Conservation (phyloP, 2,113 vertebrate species). For the Zosterops pallidus region DNA sequence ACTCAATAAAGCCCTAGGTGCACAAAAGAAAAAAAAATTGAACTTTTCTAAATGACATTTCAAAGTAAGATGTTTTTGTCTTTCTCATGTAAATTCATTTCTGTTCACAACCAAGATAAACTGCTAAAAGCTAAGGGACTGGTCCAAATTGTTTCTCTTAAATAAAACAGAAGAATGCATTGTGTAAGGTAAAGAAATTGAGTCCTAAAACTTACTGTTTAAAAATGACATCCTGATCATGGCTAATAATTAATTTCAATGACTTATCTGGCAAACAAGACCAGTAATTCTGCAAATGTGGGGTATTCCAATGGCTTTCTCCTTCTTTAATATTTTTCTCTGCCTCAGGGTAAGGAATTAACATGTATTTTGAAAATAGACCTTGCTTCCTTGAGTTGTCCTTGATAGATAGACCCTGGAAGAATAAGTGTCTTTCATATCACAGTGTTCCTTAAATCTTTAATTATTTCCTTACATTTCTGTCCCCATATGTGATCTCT, state of each 20-base stretch:
- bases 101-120: not conserved
- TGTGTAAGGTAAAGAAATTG: not conserved
- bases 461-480: slow-evolving; percentile 54
- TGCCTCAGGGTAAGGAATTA: slow-evolving; percentile 19
- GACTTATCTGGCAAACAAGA: not conserved
- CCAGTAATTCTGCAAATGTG: not conserved
- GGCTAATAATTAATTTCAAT: not conserved
- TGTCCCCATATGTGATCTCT: slow-evolving; percentile 1
- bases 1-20: not conserved
- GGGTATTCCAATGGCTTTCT: not conserved
- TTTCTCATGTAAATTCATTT: not conserved
- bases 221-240: not conserved
- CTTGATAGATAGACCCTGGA: slow-evolving; percentile 55
- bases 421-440: slow-evolving; percentile 42
- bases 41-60: not conserved
- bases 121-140: not conserved
- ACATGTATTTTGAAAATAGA: slow-evolving; percentile 54
- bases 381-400: slow-evolving; percentile 47
- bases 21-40: not conserved
- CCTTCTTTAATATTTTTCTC: not conserved
- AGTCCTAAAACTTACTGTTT: not conserved
- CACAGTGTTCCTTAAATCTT: slow-evolving; percentile 38
- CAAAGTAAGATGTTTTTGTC: not conserved
- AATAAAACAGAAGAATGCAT: not conserved
- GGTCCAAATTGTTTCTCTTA: not conserved